Evolutionary conservation across 1,140 invertebrate species (phyloP).

Genomic region (Colletes latitarsis): DNA sequence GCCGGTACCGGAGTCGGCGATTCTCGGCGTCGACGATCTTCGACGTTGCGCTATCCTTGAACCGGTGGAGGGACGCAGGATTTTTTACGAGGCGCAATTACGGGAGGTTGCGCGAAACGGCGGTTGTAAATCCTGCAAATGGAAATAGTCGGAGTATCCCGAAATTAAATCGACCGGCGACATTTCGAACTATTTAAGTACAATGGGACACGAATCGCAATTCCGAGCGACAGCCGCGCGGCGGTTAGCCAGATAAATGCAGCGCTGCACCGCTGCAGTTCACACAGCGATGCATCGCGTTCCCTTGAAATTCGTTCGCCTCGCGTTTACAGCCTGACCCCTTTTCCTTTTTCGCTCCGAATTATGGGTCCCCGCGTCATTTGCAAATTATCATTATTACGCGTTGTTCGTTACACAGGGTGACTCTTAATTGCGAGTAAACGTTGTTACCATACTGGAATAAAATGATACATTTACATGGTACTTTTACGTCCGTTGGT

Average conservation of each 20-base stretch:
- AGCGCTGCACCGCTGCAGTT: conserved; percentile 32
- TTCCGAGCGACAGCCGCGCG: conserved; percentile 63
- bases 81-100: conserved; percentile 60
- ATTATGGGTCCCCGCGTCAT: not conserved
- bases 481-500: too few relatives aligned
- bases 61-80: not conserved
- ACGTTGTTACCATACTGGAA: too few relatives aligned
- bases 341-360: not conserved
- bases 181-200: conserved; percentile 66
- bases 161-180: conserved; percentile 65
- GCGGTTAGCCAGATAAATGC: conserved; percentile 65
- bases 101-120: conserved; percentile 16
- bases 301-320: conserved; percentile 36
- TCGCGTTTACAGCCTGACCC: too few relatives aligned
- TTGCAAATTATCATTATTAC: not conserved
- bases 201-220: conserved; percentile 65
- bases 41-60: too few relatives aligned
- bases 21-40: not conserved
- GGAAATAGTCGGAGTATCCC: conserved; percentile 62
- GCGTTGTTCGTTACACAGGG: not conserved
- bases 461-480: too few relatives aligned
- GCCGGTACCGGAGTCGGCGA: not conserved
- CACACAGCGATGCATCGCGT: not conserved
- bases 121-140: conserved; percentile 62
- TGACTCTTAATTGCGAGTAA: not conserved